phyloP scores from a whole-genome alignment of 2,113 vertebrate species.

The Polypterus bichir region DNA sequence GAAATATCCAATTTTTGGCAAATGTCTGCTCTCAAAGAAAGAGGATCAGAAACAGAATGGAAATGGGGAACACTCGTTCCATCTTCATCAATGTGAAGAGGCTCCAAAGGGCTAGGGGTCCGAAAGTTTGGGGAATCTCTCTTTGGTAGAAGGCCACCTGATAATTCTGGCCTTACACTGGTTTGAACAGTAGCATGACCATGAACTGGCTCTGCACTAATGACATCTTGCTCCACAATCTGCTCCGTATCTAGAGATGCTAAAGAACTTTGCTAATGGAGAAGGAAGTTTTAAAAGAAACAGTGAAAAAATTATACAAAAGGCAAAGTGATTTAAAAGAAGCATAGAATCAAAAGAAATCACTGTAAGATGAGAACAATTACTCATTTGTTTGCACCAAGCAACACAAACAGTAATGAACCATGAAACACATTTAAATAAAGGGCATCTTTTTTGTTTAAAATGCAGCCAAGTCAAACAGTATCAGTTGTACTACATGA shows the following conservation, averaged over 20 bases:
- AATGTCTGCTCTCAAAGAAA: too few species aligned
- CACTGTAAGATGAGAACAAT: not conserved
- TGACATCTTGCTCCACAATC: slow-evolving; percentile 35
- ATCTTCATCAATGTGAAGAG: slow-evolving; percentile 44
- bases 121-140: slow-evolving; percentile 25
- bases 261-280: slow-evolving; percentile 69
- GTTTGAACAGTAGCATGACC: slow-evolving; percentile 26
- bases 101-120: slow-evolving; percentile 34
- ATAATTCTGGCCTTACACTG: slow-evolving; percentile 25
- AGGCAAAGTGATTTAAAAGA: slow-evolving; percentile 13
- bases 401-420: too few species aligned
- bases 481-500: too few species aligned
- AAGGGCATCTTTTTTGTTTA: too few species aligned
- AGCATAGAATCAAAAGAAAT: slow-evolving; percentile 17
- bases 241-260: slow-evolving; percentile 53
- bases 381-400: too few species aligned
- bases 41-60: too few species aligned
- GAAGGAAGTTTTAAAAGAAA: slow-evolving; percentile 31
- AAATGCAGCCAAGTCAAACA: too few species aligned
- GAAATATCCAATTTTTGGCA: too few species aligned
- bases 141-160: slow-evolving; percentile 22
- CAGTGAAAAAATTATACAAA: slow-evolving; percentile 31
- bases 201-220: slow-evolving; percentile 26
- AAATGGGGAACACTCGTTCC: slow-evolving; percentile 17
- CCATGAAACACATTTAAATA: too few species aligned